Evolutionary conservation across 2,113 vertebrate species (phyloP).

Genomic region (Trematomus loennbergii): DNA sequence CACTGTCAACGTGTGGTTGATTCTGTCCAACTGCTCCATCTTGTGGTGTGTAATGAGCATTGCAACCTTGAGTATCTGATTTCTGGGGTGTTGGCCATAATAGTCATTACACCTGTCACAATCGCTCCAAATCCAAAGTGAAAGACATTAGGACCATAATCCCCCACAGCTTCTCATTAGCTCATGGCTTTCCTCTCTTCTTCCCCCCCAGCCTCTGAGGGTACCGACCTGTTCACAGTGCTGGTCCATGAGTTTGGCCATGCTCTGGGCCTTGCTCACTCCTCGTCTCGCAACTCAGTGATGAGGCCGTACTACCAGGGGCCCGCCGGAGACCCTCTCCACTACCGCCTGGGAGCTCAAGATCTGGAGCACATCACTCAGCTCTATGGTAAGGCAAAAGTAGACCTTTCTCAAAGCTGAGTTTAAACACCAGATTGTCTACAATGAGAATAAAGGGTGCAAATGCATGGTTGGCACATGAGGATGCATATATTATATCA

Average conservation of each 20-base stretch:
- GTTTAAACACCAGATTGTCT: not conserved
- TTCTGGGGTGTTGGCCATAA: not conserved
- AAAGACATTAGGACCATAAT: not conserved
- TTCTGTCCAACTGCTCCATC: not conserved
- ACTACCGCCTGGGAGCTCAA: conserved; percentile 66
- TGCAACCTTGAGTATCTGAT: not conserved
- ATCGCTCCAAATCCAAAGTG: not conserved
- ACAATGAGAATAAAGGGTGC: not conserved
- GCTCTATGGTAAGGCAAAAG: conserved; percentile 76
- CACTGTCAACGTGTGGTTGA: not conserved
- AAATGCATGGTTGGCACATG: not conserved
- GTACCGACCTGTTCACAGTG: conserved; percentile 85
- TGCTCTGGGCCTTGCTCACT: conserved; percentile 83
- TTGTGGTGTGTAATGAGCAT: not conserved
- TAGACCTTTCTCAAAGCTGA: not conserved
- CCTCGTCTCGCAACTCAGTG: conserved; percentile 80
- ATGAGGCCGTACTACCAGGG: conserved; percentile 87
- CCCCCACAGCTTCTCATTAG: not conserved
- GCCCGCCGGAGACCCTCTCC: conserved; percentile 82
- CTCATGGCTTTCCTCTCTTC: not conserved
- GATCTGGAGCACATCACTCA: conserved; percentile 73
- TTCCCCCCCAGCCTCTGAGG: conserved; percentile 70
- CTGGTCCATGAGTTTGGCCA: conserved; percentile 86
- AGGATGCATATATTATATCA: not conserved
- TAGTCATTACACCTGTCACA: not conserved